Evolutionary conservation across 1,140 invertebrate species (phyloP).

Genomic region (Propsilocerus akamusi): DNA sequence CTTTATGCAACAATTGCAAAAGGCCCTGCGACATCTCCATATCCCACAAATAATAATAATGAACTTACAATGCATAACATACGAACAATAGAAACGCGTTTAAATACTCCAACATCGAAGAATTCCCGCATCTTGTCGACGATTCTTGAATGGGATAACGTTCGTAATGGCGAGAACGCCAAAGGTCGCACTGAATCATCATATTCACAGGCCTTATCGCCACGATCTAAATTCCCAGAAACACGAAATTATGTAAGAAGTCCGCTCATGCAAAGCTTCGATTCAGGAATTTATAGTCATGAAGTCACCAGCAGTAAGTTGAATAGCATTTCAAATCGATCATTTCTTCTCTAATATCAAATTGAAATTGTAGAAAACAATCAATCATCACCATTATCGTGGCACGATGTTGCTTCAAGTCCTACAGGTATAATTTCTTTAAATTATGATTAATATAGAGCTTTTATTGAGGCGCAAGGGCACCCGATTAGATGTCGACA

Average conservation of each 20-base stretch:
- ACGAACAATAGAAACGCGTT: neutral
- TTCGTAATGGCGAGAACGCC: neutral
- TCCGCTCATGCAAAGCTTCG: neutral
- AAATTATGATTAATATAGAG: too few relatives aligned
- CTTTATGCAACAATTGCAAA: slow-evolving; percentile 9
- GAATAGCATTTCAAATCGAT: neutral
- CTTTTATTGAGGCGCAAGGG: neutral
- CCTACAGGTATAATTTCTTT: too few relatives aligned
- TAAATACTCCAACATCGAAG: neutral
- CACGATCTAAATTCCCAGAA: neutral
- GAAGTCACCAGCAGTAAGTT: neutral
- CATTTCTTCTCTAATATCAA: neutral
- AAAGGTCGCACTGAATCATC: neutral
- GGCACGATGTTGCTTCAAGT: too few relatives aligned
- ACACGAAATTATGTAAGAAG: neutral
- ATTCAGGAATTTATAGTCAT: neutral
- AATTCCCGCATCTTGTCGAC: neutral
- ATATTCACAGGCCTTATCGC: neutral
- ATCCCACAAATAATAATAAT: neutral
- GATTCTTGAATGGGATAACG: neutral
- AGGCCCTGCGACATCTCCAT: neutral
- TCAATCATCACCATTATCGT: too few relatives aligned
- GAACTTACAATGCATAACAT: neutral
- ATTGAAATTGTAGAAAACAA: too few relatives aligned
- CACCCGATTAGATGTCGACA: neutral